Base-by-base conservation (phyloP, 2,888 invertebrate species). In the Sylvicola cinctus region DNA sequence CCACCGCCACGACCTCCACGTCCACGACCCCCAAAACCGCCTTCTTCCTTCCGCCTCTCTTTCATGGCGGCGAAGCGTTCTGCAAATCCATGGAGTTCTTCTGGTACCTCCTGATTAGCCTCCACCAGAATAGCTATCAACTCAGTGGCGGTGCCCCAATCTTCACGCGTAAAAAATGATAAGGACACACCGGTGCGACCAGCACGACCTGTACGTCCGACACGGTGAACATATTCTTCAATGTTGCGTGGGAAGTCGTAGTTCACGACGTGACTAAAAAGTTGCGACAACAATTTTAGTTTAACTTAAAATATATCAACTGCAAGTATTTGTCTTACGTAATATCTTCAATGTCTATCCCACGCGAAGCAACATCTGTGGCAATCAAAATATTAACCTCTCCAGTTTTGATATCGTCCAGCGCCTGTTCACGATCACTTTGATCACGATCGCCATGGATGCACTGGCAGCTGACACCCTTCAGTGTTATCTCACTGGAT, bases 191-290 rank as follows among this genome's bases (percentile, higher is more conserved):
- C 93, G 0, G 68, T 70, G 38, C 70, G 70, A 12, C 93, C 93
- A 12, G 95, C 93, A 37, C 93, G 67, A 1, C 93, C 95, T 0
- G 93, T 95, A 39, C 95, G 68, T 0, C 93, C 93, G n/a, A 95
- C 85, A 39, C 93, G 68, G 51, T 95, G 93, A 20, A 88, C 88
- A 58, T 93, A 95, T 48, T 95, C 93, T 52, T 93, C 93, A 46
- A 93, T 85, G 46, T 90, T 85, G 12, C 77, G 67, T 0, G 93
- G 93, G 48, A 93, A 91, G 55, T 95, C 93, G 46, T 74, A 83
- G 55, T 95, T 95, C 16, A 91, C 61, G 2, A 95, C 88, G 8
- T 20, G 20, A 20, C 20, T 20, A 55, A 6, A 20, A 20, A 4
- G 20, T 20, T n/a, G n/a, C n/a, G n/a, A n/a, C n/a, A n/a, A n/a